These are phyloP conservation scores for Propithecus coquereli DNA, from an alignment of 2,113 vertebrate species.

Conservation along the genomic window DNA sequence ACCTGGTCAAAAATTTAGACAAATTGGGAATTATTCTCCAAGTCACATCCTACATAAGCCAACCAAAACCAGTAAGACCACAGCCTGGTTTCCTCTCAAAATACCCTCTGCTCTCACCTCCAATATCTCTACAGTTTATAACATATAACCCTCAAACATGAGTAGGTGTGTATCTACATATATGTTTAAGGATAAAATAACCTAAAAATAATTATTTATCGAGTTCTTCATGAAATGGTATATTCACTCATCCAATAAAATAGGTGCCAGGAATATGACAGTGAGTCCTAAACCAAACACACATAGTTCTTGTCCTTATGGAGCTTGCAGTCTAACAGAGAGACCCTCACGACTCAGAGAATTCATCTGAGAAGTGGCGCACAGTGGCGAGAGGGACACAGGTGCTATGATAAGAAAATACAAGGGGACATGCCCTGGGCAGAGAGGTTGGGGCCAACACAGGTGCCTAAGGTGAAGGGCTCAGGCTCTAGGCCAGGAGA, in stretches of 20 bases:
- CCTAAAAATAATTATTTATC: not conserved
- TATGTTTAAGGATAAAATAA: not conserved
- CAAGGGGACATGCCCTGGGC: not conserved
- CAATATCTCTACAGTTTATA: no score
- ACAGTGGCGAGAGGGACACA: not conserved
- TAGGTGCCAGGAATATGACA: not conserved
- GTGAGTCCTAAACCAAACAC: not conserved
- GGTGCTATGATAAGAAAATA: not conserved
- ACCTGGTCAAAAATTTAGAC: not conserved
- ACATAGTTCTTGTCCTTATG: not conserved
- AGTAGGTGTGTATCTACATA: not conserved
- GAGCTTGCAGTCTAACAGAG: not conserved
- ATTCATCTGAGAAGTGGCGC: not conserved
- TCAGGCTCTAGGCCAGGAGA: no score
- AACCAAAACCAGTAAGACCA: not conserved
- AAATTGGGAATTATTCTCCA: not conserved
- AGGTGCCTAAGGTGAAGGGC: not conserved
- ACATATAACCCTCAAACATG: rapidly evolving
- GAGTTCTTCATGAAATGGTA: not conserved
- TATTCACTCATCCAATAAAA: not conserved
- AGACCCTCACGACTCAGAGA: not conserved
- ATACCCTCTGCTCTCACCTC: not conserved
- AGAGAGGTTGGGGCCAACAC: not conserved
- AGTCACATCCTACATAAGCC: not conserved
- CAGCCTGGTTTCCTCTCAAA: not conserved